Evolutionary conservation across 2,888 invertebrate species (phyloP), one percentile per base, ranked within the genome.

Genomic region (Leptinotarsa haldemani): DNA sequence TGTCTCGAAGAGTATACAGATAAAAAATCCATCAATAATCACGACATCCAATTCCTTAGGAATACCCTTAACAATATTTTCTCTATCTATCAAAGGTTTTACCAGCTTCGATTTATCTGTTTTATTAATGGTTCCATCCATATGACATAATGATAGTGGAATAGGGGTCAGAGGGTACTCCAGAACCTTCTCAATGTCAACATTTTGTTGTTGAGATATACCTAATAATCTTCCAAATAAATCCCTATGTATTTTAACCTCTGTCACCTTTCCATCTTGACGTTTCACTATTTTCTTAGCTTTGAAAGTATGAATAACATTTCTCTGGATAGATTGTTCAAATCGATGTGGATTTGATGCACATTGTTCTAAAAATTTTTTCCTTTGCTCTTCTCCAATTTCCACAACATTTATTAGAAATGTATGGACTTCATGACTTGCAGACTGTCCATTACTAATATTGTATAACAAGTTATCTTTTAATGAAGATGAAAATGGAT

Each of bases 81-180:
- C 25, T 5, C 25, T 25, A 25, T 25, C 25, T 25, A 25, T 25
- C 13, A 48, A 4, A 16, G 52, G 52, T 3, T n/a, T 7, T 4
- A 52, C 52, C 52, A 52, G n/a, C 7, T 52, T 18, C 5, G 52
- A 52, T 18, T 52, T 52, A 4, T 52, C 52, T 12, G 48, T 65
- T 5, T 65, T 65, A n/a, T 65, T 65, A 12, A 65, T 48, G 4
- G 65, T 47, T 9, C 65, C 65, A 12, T 66, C 66, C 13, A 66
- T 16, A 15, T 52, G 66, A 15, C 52, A 66, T 25, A 66, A 66
- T 15, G 66, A 66, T 18, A 66, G 18, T 52, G 66, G 66, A 4
- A 66, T 52, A 9, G 52, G 66, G 15, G 66, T 52, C 3, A 66
- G 22, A 5, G 52, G 52, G 25, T 25, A 66, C 18, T 50, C 7